Evolutionary conservation across 2,113 vertebrate genomes (phyloP), one percentile per base, ranked within the genome.

Genomic region (Oryzias javanicus): DNA sequence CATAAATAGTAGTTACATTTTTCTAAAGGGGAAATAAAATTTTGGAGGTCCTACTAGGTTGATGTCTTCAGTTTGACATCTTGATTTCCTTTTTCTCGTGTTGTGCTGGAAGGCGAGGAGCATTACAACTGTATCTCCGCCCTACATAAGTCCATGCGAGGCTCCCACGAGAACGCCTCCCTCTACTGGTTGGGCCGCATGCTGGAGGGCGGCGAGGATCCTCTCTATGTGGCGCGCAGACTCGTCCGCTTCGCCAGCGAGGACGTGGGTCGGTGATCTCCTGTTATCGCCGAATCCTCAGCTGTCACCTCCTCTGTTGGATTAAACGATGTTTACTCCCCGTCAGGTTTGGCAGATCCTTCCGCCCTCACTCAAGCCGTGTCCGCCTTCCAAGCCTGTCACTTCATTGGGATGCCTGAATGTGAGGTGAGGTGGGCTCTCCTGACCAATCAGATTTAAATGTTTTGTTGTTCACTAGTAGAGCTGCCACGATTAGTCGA

Each of bases 61-160:
- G 25, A 27, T 27, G 6, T 5, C 25, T 27, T 35, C 7, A 12
- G 8, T 35, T 12, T 35, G 35, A 35, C 35, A 12, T 2, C 41
- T 14, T 17, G 27, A n/a, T 48, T 20, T 22, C 1, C 49, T 49
- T 6, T 25, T 4, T 35, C 60, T 15, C 48, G 10, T 64, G 41
- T 68, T 17, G 53, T 19, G 14, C 50, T 59, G 5, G 48, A 56
- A 98, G 97, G 97, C 49, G 97, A 99, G 56, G 97, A 99, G 49
- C 97, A 99, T 82, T 99, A 94, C 86, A 99, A 98, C 86, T 96
- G 95, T 76, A 96, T 98, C 83, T 99, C 96, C 5, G 97, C 97
- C 0, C 84, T 99, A 27, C 97, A 98, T 67, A 98, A 98, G 85
- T 97, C 97, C 0, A 94, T 99, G 95, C 92, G 97, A 63, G 97